Conservation (phyloP, 2,797 vertebrate species). For the Clarias laeviceps region DNA sequence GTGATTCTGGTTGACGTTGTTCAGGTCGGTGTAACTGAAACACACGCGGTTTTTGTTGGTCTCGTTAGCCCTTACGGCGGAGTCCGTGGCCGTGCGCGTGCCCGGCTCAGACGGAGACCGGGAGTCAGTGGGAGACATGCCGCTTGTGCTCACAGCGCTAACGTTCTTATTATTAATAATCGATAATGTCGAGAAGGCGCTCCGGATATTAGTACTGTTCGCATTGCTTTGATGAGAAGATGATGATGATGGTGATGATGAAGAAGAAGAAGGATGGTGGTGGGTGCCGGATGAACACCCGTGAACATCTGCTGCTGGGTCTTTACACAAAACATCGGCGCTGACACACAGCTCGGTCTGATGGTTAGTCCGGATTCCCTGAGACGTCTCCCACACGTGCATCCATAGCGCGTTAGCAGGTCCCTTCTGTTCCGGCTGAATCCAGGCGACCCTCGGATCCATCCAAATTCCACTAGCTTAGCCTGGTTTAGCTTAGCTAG, state of each 20-base stretch:
- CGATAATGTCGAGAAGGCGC: constrained; percentile 63
- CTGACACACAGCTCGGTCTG: constrained; percentile 11
- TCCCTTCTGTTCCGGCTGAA: constrained; percentile 98
- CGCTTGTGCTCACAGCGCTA: constrained; percentile 49
- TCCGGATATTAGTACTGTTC: constrained; percentile 61
- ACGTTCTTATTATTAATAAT: constrained; percentile 61
- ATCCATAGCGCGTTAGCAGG: constrained; percentile 98
- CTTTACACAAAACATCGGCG: constrained; percentile 50
- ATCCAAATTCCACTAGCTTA: constrained; percentile 79
- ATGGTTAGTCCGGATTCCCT: constrained; percentile 80
- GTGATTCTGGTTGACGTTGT: constrained; percentile 66
- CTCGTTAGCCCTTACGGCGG: constrained; percentile 71
- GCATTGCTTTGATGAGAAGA: constrained; percentile 66
- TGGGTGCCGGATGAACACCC: constrained; percentile 54
- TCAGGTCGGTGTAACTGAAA: constrained; percentile 77
- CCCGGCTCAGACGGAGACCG: constrained; percentile 78
- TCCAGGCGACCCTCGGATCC: constrained; percentile 99
- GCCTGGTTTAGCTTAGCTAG: constrained; percentile 1
- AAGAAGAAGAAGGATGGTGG: constrained; percentile 58
- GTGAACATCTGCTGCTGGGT: constrained; percentile 63
- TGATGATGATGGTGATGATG: constrained; percentile 51
- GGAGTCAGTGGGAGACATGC: constrained; percentile 80
- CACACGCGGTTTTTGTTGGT: constrained; percentile 74
- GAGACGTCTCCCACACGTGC: constrained; percentile 97
- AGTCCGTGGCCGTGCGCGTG: constrained; percentile 81